phyloP scores from a whole-genome alignment of 1,140 invertebrate genomes.

The Arctopsyche grandis region DNA sequence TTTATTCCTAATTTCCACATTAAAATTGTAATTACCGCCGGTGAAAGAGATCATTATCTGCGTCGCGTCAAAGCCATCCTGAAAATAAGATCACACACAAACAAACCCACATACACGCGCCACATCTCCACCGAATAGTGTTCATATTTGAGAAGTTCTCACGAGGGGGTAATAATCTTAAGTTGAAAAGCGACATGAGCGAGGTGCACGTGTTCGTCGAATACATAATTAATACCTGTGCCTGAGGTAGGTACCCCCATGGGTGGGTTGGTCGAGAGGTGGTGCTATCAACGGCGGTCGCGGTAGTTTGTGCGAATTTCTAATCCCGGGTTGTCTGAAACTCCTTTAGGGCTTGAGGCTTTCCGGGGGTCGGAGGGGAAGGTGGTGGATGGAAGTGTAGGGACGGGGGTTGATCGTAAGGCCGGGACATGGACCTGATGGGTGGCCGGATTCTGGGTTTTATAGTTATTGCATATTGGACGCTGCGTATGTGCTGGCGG shows the following conservation, averaged over 20 bases:
- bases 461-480: conserved; percentile 49
- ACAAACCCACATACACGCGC: too few species aligned
- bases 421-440: not conserved
- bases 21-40: too few species aligned
- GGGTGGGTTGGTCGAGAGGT: not conserved
- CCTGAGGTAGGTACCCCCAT: not conserved
- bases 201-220: conserved; percentile 4
- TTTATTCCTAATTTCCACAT: too few species aligned
- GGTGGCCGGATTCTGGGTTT: conserved; percentile 25
- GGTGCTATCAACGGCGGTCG: not conserved
- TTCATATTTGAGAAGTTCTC: not conserved
- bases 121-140: too few species aligned
- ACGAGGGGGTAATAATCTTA: conserved; percentile 12
- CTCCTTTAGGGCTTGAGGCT: conserved; percentile 37
- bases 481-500: conserved; percentile 14
- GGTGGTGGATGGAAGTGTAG: not conserved
- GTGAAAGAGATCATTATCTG: too few species aligned
- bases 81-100: too few species aligned
- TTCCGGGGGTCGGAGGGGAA: not conserved
- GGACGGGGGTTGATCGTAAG: conserved; percentile 25
- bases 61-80: too few species aligned
- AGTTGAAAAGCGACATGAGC: not conserved
- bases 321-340: conserved; percentile 43
- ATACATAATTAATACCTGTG: conserved; percentile 34
- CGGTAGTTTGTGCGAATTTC: conserved; percentile 41